phyloP scores from a whole-genome alignment of 2,797 vertebrate genomes.

The Micrastur ruficollis region DNA sequence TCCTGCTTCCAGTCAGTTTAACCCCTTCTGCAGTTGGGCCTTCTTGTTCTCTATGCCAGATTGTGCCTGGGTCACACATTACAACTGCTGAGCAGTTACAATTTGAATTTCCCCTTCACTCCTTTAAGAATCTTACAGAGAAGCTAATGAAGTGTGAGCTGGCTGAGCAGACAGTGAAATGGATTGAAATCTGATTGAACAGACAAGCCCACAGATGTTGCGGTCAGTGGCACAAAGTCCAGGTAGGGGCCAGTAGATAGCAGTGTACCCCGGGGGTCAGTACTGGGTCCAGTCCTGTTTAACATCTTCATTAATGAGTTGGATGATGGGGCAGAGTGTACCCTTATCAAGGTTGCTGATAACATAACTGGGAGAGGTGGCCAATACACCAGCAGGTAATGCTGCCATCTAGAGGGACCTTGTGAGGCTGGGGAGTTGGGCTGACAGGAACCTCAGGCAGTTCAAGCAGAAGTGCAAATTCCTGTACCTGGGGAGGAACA shows the following conservation, averaged over 20 bases:
- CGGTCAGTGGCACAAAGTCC: neutral
- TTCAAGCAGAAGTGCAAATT: neutral
- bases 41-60: neutral
- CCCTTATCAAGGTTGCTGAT: neutral
- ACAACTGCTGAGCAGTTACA: neutral
- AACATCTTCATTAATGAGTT: neutral
- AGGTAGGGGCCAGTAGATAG: neutral
- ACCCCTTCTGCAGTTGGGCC: neutral
- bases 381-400: fast-evolving
- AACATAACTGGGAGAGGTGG: neutral
- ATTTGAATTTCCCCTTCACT: neutral
- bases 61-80: neutral
- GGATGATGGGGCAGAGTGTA: neutral
- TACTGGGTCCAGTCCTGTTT: neutral
- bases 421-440: neutral
- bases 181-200: neutral
- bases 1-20: neutral
- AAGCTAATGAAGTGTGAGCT: neutral
- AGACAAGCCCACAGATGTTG: neutral
- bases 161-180: neutral
- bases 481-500: neutral
- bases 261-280: fast-evolving
- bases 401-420: neutral
- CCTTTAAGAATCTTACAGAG: neutral
- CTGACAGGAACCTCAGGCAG: neutral